A percentile compares a stretch with the other conserved stretches of the same genome.
These are phyloP conservation scores for Capromys pilorides DNA, from an alignment of 2,797 vertebrate genomes.

Conservation along the genomic window DNA sequence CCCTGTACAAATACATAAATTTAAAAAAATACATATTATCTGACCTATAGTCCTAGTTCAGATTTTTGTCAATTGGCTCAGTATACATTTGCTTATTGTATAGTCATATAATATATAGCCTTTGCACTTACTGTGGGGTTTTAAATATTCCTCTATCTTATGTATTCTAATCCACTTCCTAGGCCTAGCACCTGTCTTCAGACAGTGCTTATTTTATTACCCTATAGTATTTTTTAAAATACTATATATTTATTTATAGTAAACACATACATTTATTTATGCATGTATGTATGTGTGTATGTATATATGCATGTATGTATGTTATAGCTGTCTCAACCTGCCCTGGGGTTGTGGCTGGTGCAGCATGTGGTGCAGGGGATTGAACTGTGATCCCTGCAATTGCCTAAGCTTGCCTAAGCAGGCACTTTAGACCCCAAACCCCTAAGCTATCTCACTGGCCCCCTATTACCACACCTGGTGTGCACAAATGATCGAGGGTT, in stretches of 20 bases:
- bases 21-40: background rate
- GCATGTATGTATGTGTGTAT: too few species aligned
- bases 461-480: slow-evolving; percentile 27
- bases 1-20: too few species aligned
- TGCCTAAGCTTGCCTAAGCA: too few species aligned
- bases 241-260: too few species aligned
- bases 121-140: background rate
- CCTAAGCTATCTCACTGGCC: too few species aligned
- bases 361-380: too few species aligned
- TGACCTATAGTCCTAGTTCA: background rate
- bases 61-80: background rate
- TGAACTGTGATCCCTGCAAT: too few species aligned
- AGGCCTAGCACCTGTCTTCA: background rate
- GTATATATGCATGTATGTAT: too few species aligned
- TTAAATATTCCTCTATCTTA: background rate
- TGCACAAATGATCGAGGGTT: slow-evolving; percentile 74
- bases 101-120: background rate
- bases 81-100: background rate
- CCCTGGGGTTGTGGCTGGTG: too few species aligned
- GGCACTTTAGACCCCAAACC: too few species aligned
- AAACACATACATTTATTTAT: too few species aligned
- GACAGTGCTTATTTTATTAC: background rate
- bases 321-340: too few species aligned
- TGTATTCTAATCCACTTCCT: background rate
- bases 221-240: background rate